Evolutionary conservation across 2,797 vertebrate genomes (phyloP), one percentile per base, ranked within the genome.

Genomic region (Octomys mimax): DNA sequence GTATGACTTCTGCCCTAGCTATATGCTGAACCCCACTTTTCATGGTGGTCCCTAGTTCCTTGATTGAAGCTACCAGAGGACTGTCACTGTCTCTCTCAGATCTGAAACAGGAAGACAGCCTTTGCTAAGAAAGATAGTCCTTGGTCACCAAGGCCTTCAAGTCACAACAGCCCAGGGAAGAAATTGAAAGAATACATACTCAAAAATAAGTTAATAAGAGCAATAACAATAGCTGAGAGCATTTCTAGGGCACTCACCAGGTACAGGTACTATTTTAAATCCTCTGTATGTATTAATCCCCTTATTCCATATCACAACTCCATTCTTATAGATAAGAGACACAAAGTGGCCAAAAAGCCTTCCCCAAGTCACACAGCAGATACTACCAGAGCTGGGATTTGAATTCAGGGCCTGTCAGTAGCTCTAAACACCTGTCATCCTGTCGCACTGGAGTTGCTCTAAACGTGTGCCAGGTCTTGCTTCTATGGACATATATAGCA

Each of bases 341-440:
- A 62, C 80, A 83, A 68, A 85, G 68, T 36, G 22, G 62, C 62
- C 39, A 59, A 82, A 18, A 24, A 70, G 80, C 64, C 33, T 81
- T 52, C 61, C 85, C 73, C 59, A 84, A 93, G 87, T 66, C 80
- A 89, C 80, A 64, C 22, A 93, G 54, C 57, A 77, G 33, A 62
- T 61, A 85, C 36, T 21, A 59, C 57, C 85, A 87, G 66, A 68
- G 49, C 16, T 33, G 62, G 86, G 39, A 79, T 92, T 70, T 6
- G 19, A 94, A 90, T 59, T 39, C 75, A 89, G 62, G 71, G 28
- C 73, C 62, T 54, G 42, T 49, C 73, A 77, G 42, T 77, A 18
- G 12, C 26, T 77, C 73, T 49, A 77, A 77, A 8, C 49, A 42
- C 42, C 42, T 77, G 42, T 49, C 73, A 77, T 31, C 42, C 6